These are phyloP conservation scores for Stegophylla sp. DNA, from an alignment of 2,888 invertebrate species.

Conservation along the genomic window DNA sequence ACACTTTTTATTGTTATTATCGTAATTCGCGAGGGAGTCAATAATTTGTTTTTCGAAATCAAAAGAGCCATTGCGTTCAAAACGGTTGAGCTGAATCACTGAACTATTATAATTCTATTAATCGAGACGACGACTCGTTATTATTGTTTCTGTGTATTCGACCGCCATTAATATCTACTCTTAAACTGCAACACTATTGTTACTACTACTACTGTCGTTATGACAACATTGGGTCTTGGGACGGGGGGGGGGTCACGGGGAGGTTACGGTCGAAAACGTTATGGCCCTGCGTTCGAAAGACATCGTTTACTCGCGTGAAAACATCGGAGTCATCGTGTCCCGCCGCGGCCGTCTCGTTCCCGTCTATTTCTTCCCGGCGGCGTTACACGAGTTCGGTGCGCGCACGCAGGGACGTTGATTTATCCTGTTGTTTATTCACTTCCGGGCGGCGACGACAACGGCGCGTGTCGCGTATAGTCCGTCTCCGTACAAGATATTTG, in stretches of 20 bases:
- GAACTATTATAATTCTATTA: no score
- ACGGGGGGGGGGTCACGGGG: background rate
- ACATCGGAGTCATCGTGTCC: constrained; percentile 26
- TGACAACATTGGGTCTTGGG: no score
- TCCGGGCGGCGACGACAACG: constrained; percentile 21
- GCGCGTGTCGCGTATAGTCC: background rate
- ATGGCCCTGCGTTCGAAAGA: constrained; percentile 20
- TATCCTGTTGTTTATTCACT: constrained; percentile 43
- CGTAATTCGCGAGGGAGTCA: no score
- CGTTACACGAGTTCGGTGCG: background rate
- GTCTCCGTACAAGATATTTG: constrained; percentile 31
- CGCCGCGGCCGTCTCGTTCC: background rate
- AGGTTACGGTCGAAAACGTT: constrained; percentile 4
- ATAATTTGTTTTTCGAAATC: no score
- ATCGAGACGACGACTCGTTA: no score
- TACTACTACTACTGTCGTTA: background rate
- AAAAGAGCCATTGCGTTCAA: no score
- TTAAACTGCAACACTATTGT: background rate
- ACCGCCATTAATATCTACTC: background rate
- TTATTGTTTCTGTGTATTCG: background rate
- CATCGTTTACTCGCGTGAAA: constrained; percentile 6
- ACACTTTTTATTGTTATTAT: no score
- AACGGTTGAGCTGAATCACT: no score
- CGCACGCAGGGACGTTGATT: constrained; percentile 40
- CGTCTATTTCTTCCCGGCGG: background rate